Percentiles rank a stretch among this genome's conserved stretches.
phyloP scores from a whole-genome alignment of 1,140 invertebrate species.

The Trachymyrmex septentrionalis region DNA sequence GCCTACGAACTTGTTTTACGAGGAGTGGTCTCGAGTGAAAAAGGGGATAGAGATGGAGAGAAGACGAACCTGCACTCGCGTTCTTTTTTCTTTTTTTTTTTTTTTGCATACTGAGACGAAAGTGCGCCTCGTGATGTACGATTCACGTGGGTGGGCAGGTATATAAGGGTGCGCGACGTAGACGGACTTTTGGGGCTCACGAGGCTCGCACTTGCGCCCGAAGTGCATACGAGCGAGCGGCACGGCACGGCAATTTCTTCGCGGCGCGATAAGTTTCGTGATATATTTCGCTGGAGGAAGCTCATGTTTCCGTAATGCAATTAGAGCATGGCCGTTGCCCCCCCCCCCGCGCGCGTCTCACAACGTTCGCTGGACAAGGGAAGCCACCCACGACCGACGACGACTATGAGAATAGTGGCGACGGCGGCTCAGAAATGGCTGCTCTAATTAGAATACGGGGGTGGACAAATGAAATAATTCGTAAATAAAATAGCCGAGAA shows the following conservation, averaged over 20 bases:
- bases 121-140: slow-evolving; percentile 70
- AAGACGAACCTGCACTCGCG: slow-evolving; percentile 7
- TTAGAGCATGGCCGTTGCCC: slow-evolving; percentile 79
- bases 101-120: slow-evolving; percentile 54
- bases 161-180: slow-evolving; percentile 69
- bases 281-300: slow-evolving; percentile 78
- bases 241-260: slow-evolving; percentile 76
- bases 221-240: slow-evolving; percentile 70
- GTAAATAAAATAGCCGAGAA: slow-evolving; percentile 80
- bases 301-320: slow-evolving; percentile 84
- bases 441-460: slow-evolving; percentile 82
- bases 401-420: slow-evolving; percentile 28
- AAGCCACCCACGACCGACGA: slow-evolving; percentile 52
- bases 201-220: slow-evolving; percentile 68
- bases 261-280: slow-evolving; percentile 74
- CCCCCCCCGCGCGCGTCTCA: slow-evolving; percentile 54
- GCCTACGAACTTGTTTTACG: slow-evolving; percentile 30
- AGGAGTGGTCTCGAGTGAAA: neutral
- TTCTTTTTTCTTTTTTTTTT: slow-evolving; percentile 66
- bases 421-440: slow-evolving; percentile 78
- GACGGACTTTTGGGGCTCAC: slow-evolving; percentile 65
- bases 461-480: slow-evolving; percentile 82
- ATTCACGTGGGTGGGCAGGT: slow-evolving; percentile 73
- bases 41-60: too few species aligned
- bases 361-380: slow-evolving; percentile 32